A percentile compares a stretch with the other conserved stretches of the same genome.
phyloP scores from a whole-genome alignment of 1,140 invertebrate species.

The Pogonus chalceus region DNA sequence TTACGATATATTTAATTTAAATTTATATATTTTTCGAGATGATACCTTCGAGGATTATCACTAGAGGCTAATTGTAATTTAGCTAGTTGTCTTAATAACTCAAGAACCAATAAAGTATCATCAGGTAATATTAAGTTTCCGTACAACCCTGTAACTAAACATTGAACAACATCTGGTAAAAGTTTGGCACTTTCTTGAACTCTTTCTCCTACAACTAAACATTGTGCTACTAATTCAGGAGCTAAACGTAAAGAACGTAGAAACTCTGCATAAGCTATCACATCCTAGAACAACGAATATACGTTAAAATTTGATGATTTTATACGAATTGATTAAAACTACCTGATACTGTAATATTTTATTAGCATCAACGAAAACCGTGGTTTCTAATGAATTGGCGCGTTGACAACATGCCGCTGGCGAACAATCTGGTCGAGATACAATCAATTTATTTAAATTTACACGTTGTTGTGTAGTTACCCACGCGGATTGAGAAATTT shows the following conservation, averaged over 20 bases:
- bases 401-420: constrained; percentile 64
- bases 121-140: constrained; percentile 68
- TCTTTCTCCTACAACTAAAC: constrained; percentile 69
- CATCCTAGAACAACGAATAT: constrained; percentile 46
- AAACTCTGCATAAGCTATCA: constrained; percentile 66
- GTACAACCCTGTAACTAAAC: constrained; percentile 73
- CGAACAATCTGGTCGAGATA: constrained; percentile 60
- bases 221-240: constrained; percentile 69
- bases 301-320: constrained; percentile 8
- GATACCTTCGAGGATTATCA: constrained; percentile 72
- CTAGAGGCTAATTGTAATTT: constrained; percentile 70
- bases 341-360: constrained; percentile 73
- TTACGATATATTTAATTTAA: constrained; percentile 6
- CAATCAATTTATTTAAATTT: constrained; percentile 71
- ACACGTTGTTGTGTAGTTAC: constrained; percentile 78
- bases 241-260: constrained; percentile 66
- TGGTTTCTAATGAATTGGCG: constrained; percentile 66
- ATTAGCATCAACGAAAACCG: constrained; percentile 79
- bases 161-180: constrained; percentile 57
- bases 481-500: constrained; percentile 73
- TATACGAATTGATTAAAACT: constrained; percentile 20
- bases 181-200: constrained; percentile 42
- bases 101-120: constrained; percentile 70
- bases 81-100: constrained; percentile 70
- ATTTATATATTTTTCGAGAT: too few species aligned